phyloP scores from a whole-genome alignment of 1,140 invertebrate species.

The Atopsyche davidsoni region DNA sequence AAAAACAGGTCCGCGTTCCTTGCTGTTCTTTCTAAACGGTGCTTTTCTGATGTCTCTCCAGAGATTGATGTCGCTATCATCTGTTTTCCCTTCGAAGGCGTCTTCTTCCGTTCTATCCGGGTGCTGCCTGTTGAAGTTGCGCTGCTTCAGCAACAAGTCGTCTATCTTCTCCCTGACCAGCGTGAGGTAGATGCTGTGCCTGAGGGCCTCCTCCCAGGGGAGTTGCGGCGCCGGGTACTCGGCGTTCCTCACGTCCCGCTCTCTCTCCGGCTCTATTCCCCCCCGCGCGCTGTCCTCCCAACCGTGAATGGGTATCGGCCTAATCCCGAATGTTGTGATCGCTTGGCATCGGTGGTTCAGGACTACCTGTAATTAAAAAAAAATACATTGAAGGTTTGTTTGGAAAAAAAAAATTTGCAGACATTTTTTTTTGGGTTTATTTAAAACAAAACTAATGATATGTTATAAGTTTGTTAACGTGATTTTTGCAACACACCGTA shows the following conservation, averaged over 20 bases:
- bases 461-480: too few relatives aligned
- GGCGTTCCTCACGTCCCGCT: conserved; percentile 5
- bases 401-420: too few relatives aligned
- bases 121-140: conserved; percentile 1
- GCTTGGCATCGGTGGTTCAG: not conserved
- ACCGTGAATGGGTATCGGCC: not conserved
- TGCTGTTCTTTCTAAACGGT: conserved; percentile 45
- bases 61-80: conserved; percentile 44
- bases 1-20: conserved; percentile 41
- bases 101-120: conserved; percentile 31
- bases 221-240: conserved; percentile 26
- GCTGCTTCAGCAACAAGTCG: conserved; percentile 36
- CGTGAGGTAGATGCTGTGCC: conserved; percentile 54
- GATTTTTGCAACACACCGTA: too few relatives aligned
- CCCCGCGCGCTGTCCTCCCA: not conserved
- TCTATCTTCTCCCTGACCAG: conserved; percentile 48
- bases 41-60: conserved; percentile 49
- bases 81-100: conserved; percentile 34
- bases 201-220: conserved; percentile 53
- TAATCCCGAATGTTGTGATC: conserved; percentile 4
- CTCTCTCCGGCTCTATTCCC: not conserved
- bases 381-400: too few relatives aligned
- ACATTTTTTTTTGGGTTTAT: not conserved
- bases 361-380: conserved; percentile 9
- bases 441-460: not conserved